A percentile compares a stretch with the other conserved stretches of the same genome.
Conservation (phyloP, 2,113 vertebrate species). For the Plecturocebus donacophilus region DNA sequence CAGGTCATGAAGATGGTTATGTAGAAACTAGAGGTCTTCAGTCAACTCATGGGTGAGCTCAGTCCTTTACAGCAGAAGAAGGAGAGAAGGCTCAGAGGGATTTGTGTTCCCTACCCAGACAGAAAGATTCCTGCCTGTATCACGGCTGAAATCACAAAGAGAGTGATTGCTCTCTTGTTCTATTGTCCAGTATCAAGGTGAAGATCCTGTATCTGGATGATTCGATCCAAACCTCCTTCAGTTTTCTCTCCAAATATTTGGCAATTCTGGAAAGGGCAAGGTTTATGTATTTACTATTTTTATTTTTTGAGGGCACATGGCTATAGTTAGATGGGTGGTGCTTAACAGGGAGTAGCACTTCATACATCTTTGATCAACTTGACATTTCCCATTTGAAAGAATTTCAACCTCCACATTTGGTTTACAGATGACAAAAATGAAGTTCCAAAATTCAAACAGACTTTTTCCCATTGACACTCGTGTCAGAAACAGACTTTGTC, state of each 20-base stretch:
- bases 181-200: background rate
- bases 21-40: background rate
- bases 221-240: background rate
- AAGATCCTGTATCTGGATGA: background rate
- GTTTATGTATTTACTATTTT: background rate
- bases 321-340: background rate
- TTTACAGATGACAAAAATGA: background rate
- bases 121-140: background rate
- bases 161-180: background rate
- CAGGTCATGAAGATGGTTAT: background rate
- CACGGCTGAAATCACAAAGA: background rate
- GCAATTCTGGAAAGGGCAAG: background rate
- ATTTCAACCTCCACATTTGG: background rate
- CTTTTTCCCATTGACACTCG: background rate
- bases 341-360: background rate
- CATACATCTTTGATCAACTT: background rate
- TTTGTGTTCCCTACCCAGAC: background rate
- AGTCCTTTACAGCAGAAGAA: background rate
- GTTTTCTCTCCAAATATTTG: slow-evolving; percentile 25
- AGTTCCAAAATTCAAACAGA: background rate
- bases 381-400: background rate
- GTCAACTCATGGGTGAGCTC: background rate
- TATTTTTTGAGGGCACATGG: background rate
- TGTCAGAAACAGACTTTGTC: background rate
- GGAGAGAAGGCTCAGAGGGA: background rate